Evolutionary conservation across 37 sponge, comb jelly and placozoan genomes (phyloP), one percentile per base, ranked within the genome.

Genomic region (Chondrosia reniformis): DNA sequence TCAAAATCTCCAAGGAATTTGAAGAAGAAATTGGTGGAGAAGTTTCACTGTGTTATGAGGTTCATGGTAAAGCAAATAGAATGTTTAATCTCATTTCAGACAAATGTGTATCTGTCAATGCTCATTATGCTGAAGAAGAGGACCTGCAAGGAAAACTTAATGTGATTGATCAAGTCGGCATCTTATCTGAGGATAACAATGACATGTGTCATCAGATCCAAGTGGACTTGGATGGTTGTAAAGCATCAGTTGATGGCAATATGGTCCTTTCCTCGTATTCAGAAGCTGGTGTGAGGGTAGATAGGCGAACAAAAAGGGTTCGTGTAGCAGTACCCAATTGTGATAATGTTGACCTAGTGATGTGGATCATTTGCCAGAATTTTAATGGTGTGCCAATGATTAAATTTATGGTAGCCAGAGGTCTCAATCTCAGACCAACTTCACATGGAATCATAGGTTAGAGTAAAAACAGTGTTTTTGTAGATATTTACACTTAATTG

Each of bases 371-470:
- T 0, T 90, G 91, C 54, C 54, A 86, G 71, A 39, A 49, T 27
- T 40, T 67, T 5, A 25, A 15, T 4, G 22, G 78, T 22, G 33
- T 75, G 27, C 37, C 45, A 13, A 91, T 91, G 91, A 82, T 85
- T 45, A 36, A 73, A 40, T 86, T 90, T 66, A 61, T 52, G 6
- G 49, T 90, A n/a, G 38, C 84, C 24, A 57, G 91, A 46, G 91
- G 91, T 3, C 15, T 78, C 36, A 90, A 85, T 45, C 80, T 90
- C 13, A 42, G 76, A 25, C 91, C 86, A 25, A 42, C 83, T 22
- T 86, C 86, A n/a, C 91, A 90, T 83, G 91, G 91, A 45, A 65
- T 90, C 15, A 61, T 90, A 79, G 91, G 91, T 90, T 43, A 77
- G 81, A 76, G 22, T 17, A 42, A n/a, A 49, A 19, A 49, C 74